These are phyloP conservation scores for Drosophila miranda DNA, from an alignment of 1,140 invertebrate genomes.

Conservation along the genomic window DNA sequence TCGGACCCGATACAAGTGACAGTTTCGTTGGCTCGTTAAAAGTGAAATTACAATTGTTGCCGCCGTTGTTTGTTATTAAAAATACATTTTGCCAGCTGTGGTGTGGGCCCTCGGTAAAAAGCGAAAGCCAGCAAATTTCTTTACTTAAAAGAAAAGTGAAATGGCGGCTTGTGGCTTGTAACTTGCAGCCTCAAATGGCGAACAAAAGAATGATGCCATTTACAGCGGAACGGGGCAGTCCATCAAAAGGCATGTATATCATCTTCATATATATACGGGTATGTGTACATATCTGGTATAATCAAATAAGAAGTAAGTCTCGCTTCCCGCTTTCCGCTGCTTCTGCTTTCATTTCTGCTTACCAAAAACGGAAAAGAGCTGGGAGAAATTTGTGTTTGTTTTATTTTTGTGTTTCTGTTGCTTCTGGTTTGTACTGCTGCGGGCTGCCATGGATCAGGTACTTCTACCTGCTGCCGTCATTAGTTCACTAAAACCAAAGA, in stretches of 20 bases:
- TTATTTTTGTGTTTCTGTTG: constrained; percentile 14
- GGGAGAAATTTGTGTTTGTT: constrained; percentile 64
- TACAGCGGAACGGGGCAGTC: constrained; percentile 28
- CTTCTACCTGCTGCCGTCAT: constrained; percentile 33
- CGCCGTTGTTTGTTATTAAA: constrained; percentile 60
- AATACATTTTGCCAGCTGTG: constrained; percentile 43
- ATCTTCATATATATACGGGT: constrained; percentile 3
- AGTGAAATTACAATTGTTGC: constrained; percentile 72
- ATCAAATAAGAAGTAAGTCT: constrained; percentile 69
- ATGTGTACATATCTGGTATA: constrained; percentile 41
- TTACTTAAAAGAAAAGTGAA: constrained; percentile 78
- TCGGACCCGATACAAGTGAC: constrained; percentile 51
- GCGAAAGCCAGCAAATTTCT: constrained; percentile 73
- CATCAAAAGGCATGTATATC: constrained; percentile 40
- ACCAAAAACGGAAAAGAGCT: constrained; percentile 68
- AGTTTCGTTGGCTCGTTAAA: constrained; percentile 65
- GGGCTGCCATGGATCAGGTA: constrained; percentile 20
- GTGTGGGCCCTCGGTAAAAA: constrained; percentile 64
- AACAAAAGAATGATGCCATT: constrained; percentile 81
- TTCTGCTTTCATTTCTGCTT: constrained; percentile 75
- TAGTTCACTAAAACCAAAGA: constrained; percentile 66
- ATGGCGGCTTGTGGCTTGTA: constrained; percentile 36
- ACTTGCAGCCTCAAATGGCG: constrained; percentile 61
- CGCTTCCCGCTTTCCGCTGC: constrained; percentile 25
- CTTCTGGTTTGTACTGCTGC: constrained; percentile 40